phyloP scores from a whole-genome alignment of 1,140 invertebrate genomes.

The Panulirus ornatus region DNA sequence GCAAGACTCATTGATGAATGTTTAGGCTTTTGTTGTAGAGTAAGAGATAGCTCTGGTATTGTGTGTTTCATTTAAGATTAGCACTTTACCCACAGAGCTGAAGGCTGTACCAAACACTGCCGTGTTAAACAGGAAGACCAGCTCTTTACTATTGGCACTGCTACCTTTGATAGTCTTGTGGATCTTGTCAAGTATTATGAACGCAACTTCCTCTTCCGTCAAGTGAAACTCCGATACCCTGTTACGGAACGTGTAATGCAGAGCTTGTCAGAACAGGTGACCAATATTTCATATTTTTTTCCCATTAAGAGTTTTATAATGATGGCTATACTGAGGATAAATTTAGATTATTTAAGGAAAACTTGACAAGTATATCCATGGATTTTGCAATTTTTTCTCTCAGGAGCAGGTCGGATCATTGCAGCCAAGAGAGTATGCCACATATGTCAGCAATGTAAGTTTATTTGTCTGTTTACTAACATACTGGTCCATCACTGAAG shows the following conservation, averaged over 20 bases:
- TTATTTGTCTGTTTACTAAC: too few relatives aligned
- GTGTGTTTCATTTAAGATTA: not conserved
- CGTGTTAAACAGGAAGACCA: conserved; percentile 92
- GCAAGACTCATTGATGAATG: too few relatives aligned
- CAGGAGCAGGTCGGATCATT: conserved; percentile 30
- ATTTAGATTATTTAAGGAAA: not conserved
- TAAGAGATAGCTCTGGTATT: not conserved
- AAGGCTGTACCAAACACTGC: conserved; percentile 97
- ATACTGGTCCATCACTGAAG: too few relatives aligned
- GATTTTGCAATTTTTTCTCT: not conserved
- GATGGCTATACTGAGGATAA: not conserved
- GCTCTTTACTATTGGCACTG: conserved; percentile 92
- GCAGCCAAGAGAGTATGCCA: not conserved
- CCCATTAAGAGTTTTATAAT: not conserved
- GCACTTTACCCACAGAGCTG: conserved; percentile 82
- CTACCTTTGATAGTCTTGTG: conserved; percentile 95
- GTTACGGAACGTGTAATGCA: conserved; percentile 84
- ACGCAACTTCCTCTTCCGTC: conserved; percentile 92
- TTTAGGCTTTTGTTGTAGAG: too few relatives aligned
- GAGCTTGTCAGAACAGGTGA: conserved; percentile 33
- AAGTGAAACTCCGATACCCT: conserved; percentile 91
- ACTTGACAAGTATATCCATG: not conserved
- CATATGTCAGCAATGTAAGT: conserved; percentile 52
- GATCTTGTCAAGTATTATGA: conserved; percentile 95
- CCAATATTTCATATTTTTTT: too few relatives aligned